phyloP scores from a whole-genome alignment of 2,888 invertebrate genomes.

The Pristionchus entomophagus region DNA sequence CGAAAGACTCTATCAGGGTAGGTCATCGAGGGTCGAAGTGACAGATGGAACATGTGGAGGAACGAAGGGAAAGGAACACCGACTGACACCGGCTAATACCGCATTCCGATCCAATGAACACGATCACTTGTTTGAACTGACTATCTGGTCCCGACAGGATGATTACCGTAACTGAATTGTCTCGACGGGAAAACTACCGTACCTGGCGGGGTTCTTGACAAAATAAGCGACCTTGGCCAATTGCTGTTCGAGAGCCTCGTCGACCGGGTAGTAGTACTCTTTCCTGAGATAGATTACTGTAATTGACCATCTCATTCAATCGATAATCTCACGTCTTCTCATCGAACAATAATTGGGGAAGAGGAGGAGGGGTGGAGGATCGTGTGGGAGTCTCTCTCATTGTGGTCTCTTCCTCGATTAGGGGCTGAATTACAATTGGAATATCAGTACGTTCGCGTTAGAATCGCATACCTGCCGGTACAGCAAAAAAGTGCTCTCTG shows the following conservation, averaged over 20 bases:
- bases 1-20: constrained; percentile 2
- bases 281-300: constrained; percentile 36
- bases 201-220: constrained; percentile 45
- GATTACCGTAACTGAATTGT: no score
- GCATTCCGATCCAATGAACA: constrained; percentile 21
- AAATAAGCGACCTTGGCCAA: constrained; percentile 47
- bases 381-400: neutral
- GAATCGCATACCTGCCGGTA: no score
- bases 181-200: neutral
- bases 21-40: constrained; percentile 20
- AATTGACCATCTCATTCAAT: neutral
- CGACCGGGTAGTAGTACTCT: constrained; percentile 44
- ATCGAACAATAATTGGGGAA: constrained; percentile 20
- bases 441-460: no score
- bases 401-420: constrained; percentile 41
- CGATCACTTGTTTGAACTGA: constrained; percentile 21
- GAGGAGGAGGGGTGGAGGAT: constrained; percentile 26
- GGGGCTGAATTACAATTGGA: neutral
- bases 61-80: neutral
- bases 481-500: no score
- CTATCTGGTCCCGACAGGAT: neutral
- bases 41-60: constrained; percentile 9
- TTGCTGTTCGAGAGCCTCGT: constrained; percentile 45
- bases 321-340: constrained; percentile 35
- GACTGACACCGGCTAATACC: constrained; percentile 20